Base-by-base conservation (phyloP, 1,140 invertebrate species). In the Zeugodacus cucurbitae region DNA sequence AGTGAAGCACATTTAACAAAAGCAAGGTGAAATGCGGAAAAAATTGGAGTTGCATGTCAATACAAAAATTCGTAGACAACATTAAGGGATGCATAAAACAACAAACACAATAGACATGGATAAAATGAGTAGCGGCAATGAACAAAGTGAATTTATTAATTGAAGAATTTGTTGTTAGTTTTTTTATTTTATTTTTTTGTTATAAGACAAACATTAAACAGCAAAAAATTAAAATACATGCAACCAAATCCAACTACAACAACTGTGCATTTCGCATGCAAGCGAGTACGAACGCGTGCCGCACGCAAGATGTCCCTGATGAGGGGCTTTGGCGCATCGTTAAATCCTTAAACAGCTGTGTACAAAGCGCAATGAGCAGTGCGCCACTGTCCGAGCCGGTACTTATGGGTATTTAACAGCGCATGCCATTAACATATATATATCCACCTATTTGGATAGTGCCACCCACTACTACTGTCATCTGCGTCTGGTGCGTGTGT, bases 271-370 rank as follows among this genome's bases (percentile, higher is more conserved):
- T 54, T 54, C 34, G 57, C 48, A 1, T 87, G 32, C 34, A 70
- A 59, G 41, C 20, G 87, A 26, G 34, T 32, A 41, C 3, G 14
- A 54, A 70, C 62, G 34, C 59, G 37, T 62, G 41, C 34, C 57
- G 37, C 58, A 87, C 87, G 32, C 87, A 48, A 87, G 29, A 67
- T 29, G 62, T 64, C 58, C 44, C 59, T 3, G 87, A 48, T 59
- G 87, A 44, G 87, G 14, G 57, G 58, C 57, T 44, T 29, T 34
- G 87, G 87, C 57, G 48, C 62, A 64, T 87, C 59, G 85, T 70
- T 67, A 87, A 87, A 70, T 87, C 87, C 87, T 87, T 87, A 87
- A 87, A 70, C 87, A 87, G 58, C 87, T 87, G 87, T 29, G 44
- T 59, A 86, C 85, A 86, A 37, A 58, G 29, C 85, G 34, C n/a